Conservation (phyloP, 2,113 vertebrate species). For the Vireo altiloquus region DNA sequence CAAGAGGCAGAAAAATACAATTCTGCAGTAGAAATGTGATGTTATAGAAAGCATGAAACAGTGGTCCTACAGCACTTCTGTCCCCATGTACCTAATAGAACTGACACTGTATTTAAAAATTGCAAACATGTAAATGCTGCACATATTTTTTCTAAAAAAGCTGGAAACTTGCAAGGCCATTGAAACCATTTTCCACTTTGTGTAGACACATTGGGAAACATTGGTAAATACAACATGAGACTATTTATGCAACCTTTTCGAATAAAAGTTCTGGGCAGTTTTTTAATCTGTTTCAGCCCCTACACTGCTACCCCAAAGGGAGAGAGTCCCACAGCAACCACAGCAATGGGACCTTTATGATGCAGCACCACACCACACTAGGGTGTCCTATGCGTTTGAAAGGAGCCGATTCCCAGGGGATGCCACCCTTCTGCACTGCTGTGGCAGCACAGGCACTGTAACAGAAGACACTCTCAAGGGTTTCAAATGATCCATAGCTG, state of each 20-base stretch:
- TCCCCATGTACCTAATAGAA: not conserved
- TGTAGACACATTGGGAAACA: not conserved
- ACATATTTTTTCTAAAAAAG: not conserved
- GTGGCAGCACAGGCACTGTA: rapidly evolving
- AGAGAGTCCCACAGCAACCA: not conserved
- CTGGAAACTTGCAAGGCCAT: not conserved
- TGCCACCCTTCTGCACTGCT: rapidly evolving
- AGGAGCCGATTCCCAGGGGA: rapidly evolving
- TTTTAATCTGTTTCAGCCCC: not conserved
- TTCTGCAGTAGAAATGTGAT: not conserved
- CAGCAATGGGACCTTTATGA: not conserved
- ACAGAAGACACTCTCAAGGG: not conserved
- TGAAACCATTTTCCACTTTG: not conserved
- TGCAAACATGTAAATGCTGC: not conserved
- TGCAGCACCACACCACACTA: not conserved
- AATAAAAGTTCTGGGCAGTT: not conserved
- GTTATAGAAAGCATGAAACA: not conserved
- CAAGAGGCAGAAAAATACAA: not conserved
- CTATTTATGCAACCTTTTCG: not conserved
- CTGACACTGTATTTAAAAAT: not conserved
- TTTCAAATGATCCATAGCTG: not conserved
- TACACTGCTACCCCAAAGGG: rapidly evolving
- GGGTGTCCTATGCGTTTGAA: rapidly evolving
- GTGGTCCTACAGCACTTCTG: not conserved
- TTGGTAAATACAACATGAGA: not conserved